Base-by-base conservation (phyloP, 1,140 invertebrate species). In the Coptotermes formosanus region DNA sequence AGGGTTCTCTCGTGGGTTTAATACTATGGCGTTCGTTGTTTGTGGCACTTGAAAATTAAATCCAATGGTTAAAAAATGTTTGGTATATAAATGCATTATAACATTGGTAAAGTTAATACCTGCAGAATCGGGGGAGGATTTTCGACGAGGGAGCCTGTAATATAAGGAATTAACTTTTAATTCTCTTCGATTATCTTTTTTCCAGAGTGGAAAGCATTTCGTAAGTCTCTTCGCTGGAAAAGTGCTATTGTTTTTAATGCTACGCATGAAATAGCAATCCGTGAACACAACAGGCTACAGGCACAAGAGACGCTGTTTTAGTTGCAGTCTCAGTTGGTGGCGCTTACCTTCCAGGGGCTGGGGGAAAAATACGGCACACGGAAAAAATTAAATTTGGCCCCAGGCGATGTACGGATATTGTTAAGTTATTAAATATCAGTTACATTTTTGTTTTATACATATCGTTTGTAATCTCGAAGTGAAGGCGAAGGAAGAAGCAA, bases 11-110 rank as follows among this genome's bases (percentile, higher is more conserved):
- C 44, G 83, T 44, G 83, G 44, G 19, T 84, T 52, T 84, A 84
- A 84, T 84, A 55, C 83, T 14, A 30, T 30, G 25, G n/a, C 44
- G 30, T 48, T 30, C 23, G 83, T 84, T 84, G 83, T 84, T 84
- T 84, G 83, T 84, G 83, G 83, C 83, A 84, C 83, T 84, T 84
- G 83, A 84, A 84, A 84, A 84, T 84, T 84, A 84, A 84, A 84
- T 84, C 83, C 83, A 84, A 84, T 84, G 83, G 83, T 84, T 84
- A 84, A 84, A 84, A 84, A 84, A 69, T 69, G 64, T 69, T 69
- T 84, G 83, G 44, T 84, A 84, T 45, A 84, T 52, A 84, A 84
- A 84, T 84, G 83, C 83, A 84, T 52, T 69, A 84, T 52, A 52
- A 52, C 83, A 84, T 52, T 45, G 83, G 83, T 59, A 84, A 84